A percentile compares a stretch with the other conserved stretches of the same genome.
phyloP scores from a whole-genome alignment of 53 echinoderm and acorn worm genomes.

The Luidia sarsii region DNA sequence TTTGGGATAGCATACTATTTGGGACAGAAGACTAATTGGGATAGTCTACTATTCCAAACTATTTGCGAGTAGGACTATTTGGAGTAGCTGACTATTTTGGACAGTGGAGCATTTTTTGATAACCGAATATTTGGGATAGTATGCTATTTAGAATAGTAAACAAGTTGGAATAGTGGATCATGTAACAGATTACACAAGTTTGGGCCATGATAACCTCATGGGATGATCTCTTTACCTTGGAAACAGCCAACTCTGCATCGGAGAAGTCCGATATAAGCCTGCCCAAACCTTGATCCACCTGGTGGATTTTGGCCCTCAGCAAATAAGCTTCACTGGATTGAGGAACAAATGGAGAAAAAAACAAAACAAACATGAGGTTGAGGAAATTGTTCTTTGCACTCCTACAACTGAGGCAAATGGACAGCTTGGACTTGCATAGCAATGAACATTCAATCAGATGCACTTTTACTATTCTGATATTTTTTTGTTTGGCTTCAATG shows the following conservation, averaged over 20 bases:
- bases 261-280: constrained; percentile 2
- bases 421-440: not conserved
- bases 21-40: too few species aligned
- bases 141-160: too few species aligned
- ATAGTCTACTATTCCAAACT: too few species aligned
- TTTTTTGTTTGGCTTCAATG: not conserved
- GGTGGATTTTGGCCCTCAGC: not conserved
- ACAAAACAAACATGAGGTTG: not conserved
- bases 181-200: too few species aligned
- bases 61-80: too few species aligned
- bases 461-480: not conserved
- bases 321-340: constrained; percentile 7
- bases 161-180: too few species aligned
- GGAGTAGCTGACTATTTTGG: too few species aligned
- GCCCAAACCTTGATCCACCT: constrained; percentile 21
- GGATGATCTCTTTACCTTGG: too few species aligned
- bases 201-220: too few species aligned
- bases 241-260: not conserved
- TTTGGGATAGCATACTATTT: too few species aligned
- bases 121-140: too few species aligned
- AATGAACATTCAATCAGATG: not conserved
- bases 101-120: too few species aligned
- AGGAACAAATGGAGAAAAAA: not conserved
- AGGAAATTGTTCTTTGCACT: not conserved
- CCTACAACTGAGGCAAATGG: not conserved